phyloP scores from a whole-genome alignment of 2,797 vertebrate species.

The Alosa sapidissima region DNA sequence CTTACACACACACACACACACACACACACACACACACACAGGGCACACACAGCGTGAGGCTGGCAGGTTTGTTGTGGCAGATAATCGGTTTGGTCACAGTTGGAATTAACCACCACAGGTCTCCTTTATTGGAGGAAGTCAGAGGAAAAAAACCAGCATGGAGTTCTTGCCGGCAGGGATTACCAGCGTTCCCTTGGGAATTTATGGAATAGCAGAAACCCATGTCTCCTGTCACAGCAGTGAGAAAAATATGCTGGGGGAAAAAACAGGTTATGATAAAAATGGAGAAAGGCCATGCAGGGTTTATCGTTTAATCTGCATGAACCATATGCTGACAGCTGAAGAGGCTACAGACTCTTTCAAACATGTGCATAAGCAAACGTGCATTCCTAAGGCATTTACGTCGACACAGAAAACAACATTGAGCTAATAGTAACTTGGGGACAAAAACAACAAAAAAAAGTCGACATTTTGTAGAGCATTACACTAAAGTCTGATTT shows the following conservation, averaged over 20 bases:
- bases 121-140: conserved; percentile 12
- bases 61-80: conserved; percentile 13
- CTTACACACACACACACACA: neutral
- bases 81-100: conserved; percentile 24
- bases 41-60: neutral
- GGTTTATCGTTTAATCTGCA: conserved; percentile 25
- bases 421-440: too few relatives aligned
- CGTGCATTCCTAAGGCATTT: too few relatives aligned
- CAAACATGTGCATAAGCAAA: too few relatives aligned
- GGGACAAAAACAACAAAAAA: too few relatives aligned
- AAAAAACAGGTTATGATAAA: conserved; percentile 13
- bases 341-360: neutral
- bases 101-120: conserved; percentile 23
- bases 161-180: neutral
- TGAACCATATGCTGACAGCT: neutral
- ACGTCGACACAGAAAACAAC: too few relatives aligned
- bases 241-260: neutral
- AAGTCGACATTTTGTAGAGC: too few relatives aligned
- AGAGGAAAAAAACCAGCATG: neutral
- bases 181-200: conserved; percentile 11
- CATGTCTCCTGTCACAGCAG: conserved; percentile 9
- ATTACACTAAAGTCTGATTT: too few relatives aligned
- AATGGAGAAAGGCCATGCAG: neutral
- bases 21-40: neutral
- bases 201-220: neutral